Evolutionary conservation across 2,113 vertebrate genomes (phyloP).

Genomic region (Etheostoma cragini): DNA sequence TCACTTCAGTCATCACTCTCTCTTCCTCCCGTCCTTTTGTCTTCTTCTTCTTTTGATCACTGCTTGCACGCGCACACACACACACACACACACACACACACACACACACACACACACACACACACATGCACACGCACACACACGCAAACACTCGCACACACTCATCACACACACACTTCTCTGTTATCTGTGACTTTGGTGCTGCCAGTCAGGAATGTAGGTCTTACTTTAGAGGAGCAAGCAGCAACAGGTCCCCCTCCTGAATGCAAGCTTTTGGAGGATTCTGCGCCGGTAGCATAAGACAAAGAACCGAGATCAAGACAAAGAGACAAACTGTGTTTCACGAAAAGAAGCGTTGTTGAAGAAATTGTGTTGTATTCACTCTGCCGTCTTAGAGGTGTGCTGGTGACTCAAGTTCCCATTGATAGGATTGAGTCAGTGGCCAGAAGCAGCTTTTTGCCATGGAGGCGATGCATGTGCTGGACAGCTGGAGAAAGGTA

Average conservation of each 20-base stretch:
- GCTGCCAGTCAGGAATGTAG: slow-evolving; percentile 80
- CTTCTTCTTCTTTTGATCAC: neutral
- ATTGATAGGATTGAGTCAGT: slow-evolving; percentile 42
- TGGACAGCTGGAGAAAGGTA: slow-evolving; percentile 79
- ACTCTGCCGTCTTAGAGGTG: neutral
- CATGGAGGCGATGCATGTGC: slow-evolving; percentile 68
- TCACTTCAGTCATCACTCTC: slow-evolving; percentile 22
- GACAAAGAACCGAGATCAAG: slow-evolving; percentile 45
- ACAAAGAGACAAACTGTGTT: slow-evolving; percentile 39
- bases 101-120: neutral
- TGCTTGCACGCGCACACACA: too few species aligned
- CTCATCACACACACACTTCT: neutral
- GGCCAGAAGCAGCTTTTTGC: slow-evolving; percentile 20
- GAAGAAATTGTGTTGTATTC: neutral
- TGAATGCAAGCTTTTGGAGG: slow-evolving; percentile 51
- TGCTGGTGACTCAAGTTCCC: slow-evolving; percentile 21
- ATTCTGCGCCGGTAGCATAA: slow-evolving; percentile 7
- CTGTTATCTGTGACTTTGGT: slow-evolving; percentile 66
- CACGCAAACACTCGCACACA: slow-evolving; percentile 21
- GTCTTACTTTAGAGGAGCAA: slow-evolving; percentile 73
- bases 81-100: too few species aligned
- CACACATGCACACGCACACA: slow-evolving; percentile 29
- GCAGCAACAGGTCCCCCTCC: slow-evolving; percentile 80
- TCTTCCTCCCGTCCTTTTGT: slow-evolving; percentile 10
- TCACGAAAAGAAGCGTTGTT: neutral